Conservation (phyloP, 2,113 vertebrate species). For the Muntiacus reevesi region DNA sequence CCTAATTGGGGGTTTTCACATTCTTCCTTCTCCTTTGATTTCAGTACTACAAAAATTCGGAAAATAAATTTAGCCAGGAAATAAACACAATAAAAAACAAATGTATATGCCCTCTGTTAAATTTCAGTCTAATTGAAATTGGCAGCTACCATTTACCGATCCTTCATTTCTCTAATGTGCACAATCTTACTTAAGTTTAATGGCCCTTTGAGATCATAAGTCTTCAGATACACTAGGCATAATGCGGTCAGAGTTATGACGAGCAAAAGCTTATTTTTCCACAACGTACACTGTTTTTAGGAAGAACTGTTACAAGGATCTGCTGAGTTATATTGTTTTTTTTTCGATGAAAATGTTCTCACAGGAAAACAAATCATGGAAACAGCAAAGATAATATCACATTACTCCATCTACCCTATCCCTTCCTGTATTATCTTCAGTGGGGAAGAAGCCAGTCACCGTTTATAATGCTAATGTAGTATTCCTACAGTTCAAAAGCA, state of each 20-base stretch:
- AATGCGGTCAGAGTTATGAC: conserved; percentile 48
- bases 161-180: neutral
- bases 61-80: neutral
- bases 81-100: conserved; percentile 15
- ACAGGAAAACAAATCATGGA: conserved; percentile 73
- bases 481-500: conserved; percentile 29
- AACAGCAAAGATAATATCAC: conserved; percentile 67
- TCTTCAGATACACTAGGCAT: conserved; percentile 40
- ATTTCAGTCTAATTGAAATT: conserved; percentile 27
- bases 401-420: conserved; percentile 57
- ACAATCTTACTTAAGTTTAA: conserved; percentile 55
- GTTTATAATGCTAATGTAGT: neutral
- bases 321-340: conserved; percentile 74
- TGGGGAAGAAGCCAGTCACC: conserved; percentile 36
- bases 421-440: conserved; percentile 66
- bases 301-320: conserved; percentile 59
- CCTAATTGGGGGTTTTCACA: neutral
- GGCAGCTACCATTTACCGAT: neutral
- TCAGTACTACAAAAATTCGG: neutral
- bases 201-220: conserved; percentile 48
- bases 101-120: neutral
- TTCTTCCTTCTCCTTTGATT: neutral
- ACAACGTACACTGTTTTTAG: conserved; percentile 47
- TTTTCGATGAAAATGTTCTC: conserved; percentile 70
- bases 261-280: conserved; percentile 27